Evolutionary conservation across 2,797 vertebrate genomes (phyloP).

Genomic region (Bradypodion ventrale): DNA sequence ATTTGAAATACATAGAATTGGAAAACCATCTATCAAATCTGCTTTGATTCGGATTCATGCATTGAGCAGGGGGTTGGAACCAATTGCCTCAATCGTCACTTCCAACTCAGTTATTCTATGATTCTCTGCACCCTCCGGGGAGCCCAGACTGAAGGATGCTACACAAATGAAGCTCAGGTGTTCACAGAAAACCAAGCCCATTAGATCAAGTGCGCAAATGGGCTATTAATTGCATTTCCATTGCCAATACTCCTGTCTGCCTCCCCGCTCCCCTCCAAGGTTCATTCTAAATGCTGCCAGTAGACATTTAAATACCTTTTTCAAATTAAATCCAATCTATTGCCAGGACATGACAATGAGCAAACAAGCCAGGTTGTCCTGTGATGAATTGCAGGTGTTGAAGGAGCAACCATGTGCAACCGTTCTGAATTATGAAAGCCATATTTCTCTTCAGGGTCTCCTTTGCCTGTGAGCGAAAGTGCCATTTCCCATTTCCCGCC

Average conservation of each 20-base stretch:
- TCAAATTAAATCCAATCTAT: slow-evolving; percentile 43
- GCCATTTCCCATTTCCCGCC: slow-evolving; percentile 16
- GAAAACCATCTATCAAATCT: too few relatives aligned
- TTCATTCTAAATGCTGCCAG: slow-evolving; percentile 40
- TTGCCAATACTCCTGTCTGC: not conserved
- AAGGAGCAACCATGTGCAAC: slow-evolving; percentile 50
- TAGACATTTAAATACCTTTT: slow-evolving; percentile 39
- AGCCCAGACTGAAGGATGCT: not conserved
- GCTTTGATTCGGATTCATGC: too few relatives aligned
- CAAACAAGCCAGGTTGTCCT: slow-evolving; percentile 34
- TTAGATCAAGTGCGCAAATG: slow-evolving; percentile 10
- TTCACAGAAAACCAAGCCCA: slow-evolving; percentile 8
- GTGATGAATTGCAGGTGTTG: slow-evolving; percentile 39
- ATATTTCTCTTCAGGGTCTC: slow-evolving; percentile 16
- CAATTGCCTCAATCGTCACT: too few relatives aligned
- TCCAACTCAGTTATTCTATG: too few relatives aligned
- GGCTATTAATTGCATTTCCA: slow-evolving; percentile 26
- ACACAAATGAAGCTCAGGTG: slow-evolving; percentile 30
- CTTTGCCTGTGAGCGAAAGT: slow-evolving; percentile 14
- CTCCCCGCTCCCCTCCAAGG: not conserved
- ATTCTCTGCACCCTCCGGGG: too few relatives aligned
- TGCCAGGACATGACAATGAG: slow-evolving; percentile 23
- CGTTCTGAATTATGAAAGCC: slow-evolving; percentile 46
- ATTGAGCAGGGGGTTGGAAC: too few relatives aligned
- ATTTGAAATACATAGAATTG: too few relatives aligned